phyloP scores from a whole-genome alignment of 2,888 invertebrate species.

The Byasa hedistus region DNA sequence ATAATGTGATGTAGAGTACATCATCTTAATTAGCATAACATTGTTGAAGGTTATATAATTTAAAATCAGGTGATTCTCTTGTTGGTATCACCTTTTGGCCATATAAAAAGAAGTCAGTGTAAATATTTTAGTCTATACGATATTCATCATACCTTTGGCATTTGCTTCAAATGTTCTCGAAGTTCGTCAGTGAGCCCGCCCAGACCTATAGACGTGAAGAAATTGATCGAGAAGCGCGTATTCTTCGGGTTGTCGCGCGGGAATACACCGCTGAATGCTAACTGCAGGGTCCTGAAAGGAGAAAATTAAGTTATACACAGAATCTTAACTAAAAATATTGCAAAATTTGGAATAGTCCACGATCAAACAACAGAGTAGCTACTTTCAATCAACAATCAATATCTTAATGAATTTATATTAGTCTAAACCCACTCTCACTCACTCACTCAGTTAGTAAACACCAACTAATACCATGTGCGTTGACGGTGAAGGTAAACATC shows the following conservation, averaged over 20 bases:
- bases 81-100: too few species aligned
- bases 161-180: slow-evolving; percentile 90
- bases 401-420: too few species aligned
- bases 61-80: too few species aligned
- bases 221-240: slow-evolving; percentile 98
- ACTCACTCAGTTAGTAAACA: too few species aligned
- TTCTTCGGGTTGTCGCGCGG: slow-evolving; percentile 97
- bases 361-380: background rate
- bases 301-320: slow-evolving; percentile 30
- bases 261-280: slow-evolving; percentile 94
- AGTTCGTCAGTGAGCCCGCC: slow-evolving; percentile 97
- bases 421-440: background rate
- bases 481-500: too few species aligned
- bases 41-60: too few species aligned
- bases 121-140: too few species aligned
- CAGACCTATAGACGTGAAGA: slow-evolving; percentile 97
- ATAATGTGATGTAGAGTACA: too few species aligned
- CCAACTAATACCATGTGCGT: too few species aligned
- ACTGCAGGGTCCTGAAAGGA: slow-evolving; percentile 87
- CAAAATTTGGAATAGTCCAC: slow-evolving; percentile 28
- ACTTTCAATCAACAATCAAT: background rate
- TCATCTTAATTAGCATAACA: too few species aligned
- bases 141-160: slow-evolving; percentile 82
- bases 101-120: too few species aligned
- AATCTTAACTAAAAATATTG: slow-evolving; percentile 1